These are phyloP conservation scores for Papilio demoleus DNA, from an alignment of 2,888 invertebrate genomes.

Conservation along the genomic window DNA sequence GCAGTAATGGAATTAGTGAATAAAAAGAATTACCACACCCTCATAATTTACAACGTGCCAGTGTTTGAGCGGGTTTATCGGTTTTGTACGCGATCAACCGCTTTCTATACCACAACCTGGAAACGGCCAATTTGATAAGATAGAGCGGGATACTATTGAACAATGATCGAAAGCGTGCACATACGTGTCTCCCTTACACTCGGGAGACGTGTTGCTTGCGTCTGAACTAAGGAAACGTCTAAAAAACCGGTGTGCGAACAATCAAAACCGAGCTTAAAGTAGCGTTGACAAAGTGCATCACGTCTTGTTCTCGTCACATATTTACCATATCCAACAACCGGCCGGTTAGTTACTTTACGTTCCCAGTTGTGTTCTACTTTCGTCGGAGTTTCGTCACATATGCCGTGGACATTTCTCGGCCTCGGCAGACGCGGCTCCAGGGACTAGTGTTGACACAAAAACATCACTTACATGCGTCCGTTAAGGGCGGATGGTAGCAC, in stretches of 20 bases:
- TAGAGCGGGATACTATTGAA: constrained; percentile 34
- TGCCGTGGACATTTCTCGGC: constrained; percentile 58
- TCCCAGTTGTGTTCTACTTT: constrained; percentile 59
- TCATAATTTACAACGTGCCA: constrained; percentile 19
- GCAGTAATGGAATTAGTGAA: constrained; percentile 25
- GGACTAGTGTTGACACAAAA: constrained; percentile 70
- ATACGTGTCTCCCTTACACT: constrained; percentile 29
- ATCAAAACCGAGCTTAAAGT: constrained; percentile 21
- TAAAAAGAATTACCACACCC: constrained; percentile 9
- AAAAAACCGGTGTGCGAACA: constrained; percentile 42
- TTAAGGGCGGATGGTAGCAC: constrained; percentile 55
- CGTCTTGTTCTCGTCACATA: constrained; percentile 54
- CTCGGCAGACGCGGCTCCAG: constrained; percentile 36
- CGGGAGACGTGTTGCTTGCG: constrained; percentile 63
- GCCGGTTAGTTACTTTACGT: constrained; percentile 51
- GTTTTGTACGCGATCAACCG: constrained; percentile 35
- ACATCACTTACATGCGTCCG: constrained; percentile 75
- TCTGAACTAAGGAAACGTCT: constrained; percentile 44
- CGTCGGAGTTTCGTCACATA: constrained; percentile 54
- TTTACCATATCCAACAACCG: constrained; percentile 64
- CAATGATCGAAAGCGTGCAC: constrained; percentile 30
- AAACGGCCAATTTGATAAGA: constrained; percentile 39
- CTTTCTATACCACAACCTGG: constrained; percentile 30
- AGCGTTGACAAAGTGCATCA: constrained; percentile 29
- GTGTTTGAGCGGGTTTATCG: constrained; percentile 27